Evolutionary conservation across 2,797 vertebrate species (phyloP).

Genomic region (Ctenosaura bakeri): DNA sequence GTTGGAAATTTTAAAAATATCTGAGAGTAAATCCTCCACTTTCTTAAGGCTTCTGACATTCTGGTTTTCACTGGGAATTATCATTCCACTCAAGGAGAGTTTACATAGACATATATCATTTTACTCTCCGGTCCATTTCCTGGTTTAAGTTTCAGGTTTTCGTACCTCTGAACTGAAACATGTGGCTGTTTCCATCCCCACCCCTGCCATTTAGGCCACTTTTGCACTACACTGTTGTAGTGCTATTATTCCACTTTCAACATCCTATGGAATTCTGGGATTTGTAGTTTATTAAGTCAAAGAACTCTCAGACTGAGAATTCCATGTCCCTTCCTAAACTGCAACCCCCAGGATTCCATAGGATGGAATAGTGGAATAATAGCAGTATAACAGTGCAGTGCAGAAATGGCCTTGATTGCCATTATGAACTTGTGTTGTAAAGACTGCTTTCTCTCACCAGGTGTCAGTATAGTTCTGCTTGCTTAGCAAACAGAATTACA

Average conservation of each 20-base stretch:
- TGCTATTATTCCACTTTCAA: too few relatives aligned
- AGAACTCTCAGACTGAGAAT: too few relatives aligned
- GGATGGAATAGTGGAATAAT: too few relatives aligned
- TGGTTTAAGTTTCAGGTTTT: background rate
- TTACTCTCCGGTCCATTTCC: background rate
- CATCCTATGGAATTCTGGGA: too few relatives aligned
- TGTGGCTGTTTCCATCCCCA: background rate
- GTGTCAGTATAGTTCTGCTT: background rate
- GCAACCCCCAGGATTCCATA: too few relatives aligned
- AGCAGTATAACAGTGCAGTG: too few relatives aligned
- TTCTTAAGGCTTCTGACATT: background rate
- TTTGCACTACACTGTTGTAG: too few relatives aligned
- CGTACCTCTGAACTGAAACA: background rate
- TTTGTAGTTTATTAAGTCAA: too few relatives aligned
- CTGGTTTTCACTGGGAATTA: background rate
- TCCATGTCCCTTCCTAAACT: too few relatives aligned
- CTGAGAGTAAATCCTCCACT: too few relatives aligned
- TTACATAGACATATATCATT: background rate
- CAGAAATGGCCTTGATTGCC: background rate
- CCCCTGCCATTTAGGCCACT: too few relatives aligned
- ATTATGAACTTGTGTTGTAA: background rate
- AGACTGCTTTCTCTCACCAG: constrained; percentile 14
- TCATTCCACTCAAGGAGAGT: background rate
- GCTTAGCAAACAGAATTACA: background rate
- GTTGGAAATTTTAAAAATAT: too few relatives aligned